Conservation (phyloP, 2,888 invertebrate genomes). For the Nymphalis polychloros region DNA sequence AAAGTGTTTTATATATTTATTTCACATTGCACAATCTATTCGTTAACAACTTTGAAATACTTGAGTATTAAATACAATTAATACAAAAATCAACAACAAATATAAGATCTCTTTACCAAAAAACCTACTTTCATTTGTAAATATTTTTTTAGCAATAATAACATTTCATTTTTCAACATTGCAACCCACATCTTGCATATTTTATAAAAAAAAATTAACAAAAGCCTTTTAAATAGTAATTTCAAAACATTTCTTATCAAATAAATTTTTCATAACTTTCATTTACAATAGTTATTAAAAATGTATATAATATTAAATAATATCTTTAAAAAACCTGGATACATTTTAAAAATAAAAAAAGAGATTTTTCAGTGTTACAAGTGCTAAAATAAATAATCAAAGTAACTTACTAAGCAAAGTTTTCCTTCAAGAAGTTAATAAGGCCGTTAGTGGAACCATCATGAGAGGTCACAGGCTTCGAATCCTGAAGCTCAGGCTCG, state of each 20-base stretch:
- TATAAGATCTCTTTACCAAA: constrained; percentile 1
- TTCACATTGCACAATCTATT: constrained; percentile 14
- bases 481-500: constrained; percentile 92
- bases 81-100: constrained; percentile 2
- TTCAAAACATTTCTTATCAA: background rate
- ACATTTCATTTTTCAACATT: background rate
- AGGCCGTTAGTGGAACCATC: constrained; percentile 98
- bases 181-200: background rate
- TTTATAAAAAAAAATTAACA: background rate
- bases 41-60: constrained; percentile 18
- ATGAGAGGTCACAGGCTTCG: constrained; percentile 86
- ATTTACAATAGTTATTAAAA: too few species aligned
- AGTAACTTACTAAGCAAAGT: constrained; percentile 55
- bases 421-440: constrained; percentile 94
- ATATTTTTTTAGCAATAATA: background rate
- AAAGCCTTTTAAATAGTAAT: background rate
- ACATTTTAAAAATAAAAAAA: constrained; percentile 2
- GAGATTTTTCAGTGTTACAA: constrained; percentile 12
- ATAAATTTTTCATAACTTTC: constrained; percentile 1
- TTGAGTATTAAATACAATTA: constrained; percentile 13
- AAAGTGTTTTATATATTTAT: constrained; percentile 2
- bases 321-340: background rate
- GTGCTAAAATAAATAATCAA: background rate
- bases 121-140: background rate
- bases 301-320: too few species aligned